phyloP scores from a whole-genome alignment of 1,140 invertebrate genomes.

The Augochlora pura region DNA sequence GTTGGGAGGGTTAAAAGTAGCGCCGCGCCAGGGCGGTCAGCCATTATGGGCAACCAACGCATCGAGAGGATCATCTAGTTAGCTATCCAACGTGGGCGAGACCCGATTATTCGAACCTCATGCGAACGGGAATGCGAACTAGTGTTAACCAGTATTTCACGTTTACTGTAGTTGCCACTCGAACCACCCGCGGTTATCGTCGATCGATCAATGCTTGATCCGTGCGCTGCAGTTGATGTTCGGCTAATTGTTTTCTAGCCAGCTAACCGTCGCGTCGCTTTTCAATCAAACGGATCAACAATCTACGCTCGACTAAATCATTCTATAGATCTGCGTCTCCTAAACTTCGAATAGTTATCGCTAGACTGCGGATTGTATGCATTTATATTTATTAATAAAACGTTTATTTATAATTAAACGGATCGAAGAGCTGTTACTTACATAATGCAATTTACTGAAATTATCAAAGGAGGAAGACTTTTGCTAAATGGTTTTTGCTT shows the following conservation, averaged over 20 bases:
- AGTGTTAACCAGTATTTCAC: slow-evolving; percentile 61
- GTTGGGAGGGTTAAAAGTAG: not conserved
- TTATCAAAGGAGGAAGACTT: too few relatives aligned
- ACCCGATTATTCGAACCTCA: slow-evolving; percentile 34
- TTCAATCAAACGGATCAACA: slow-evolving; percentile 31
- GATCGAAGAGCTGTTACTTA: too few relatives aligned
- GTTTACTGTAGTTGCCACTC: slow-evolving; percentile 24
- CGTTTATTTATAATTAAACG: too few relatives aligned
- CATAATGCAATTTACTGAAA: too few relatives aligned
- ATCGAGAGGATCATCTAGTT: not conserved
- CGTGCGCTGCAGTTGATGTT: slow-evolving; percentile 10
- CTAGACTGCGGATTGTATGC: too few relatives aligned
- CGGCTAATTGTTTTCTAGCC: slow-evolving; percentile 20
- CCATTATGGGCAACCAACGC: not conserved
- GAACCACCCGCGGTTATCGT: slow-evolving; percentile 17
- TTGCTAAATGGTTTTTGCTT: too few relatives aligned
- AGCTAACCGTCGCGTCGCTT: not conserved
- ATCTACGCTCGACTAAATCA: too few relatives aligned
- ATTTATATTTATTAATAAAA: too few relatives aligned
- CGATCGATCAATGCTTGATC: slow-evolving; percentile 34
- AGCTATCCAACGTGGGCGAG: slow-evolving; percentile 40
- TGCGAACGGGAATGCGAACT: slow-evolving; percentile 25
- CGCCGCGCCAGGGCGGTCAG: not conserved
- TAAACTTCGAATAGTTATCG: too few relatives aligned
- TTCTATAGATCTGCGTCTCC: too few relatives aligned